Evolutionary conservation across 2,888 invertebrate genomes (phyloP), one percentile per base, ranked within the genome.

Genomic region (Scrobipalpa atriplicella): DNA sequence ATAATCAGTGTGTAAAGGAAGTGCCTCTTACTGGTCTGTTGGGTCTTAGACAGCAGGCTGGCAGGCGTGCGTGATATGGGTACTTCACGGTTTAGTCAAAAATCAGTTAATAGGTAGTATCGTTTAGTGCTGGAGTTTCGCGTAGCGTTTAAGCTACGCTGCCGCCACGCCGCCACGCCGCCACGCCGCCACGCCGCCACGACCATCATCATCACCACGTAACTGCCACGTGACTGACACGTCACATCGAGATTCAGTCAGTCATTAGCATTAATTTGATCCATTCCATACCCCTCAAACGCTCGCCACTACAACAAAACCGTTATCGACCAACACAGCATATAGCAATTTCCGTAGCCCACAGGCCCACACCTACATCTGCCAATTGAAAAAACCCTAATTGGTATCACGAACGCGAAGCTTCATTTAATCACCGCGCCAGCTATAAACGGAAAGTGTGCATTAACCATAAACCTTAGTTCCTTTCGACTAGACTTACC

Each of bases 1-100:
- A 51, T 66, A 62, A 51, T 65, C 62, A 43, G 47, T 51, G 41
- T 56, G 47, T 54, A 39, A 54, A 63, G 47, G 39, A 54, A 63
- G 47, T 54, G 29, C 16, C 29, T 1, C 29, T 58, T n/a, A 3
- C 54, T 18, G 43, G 29, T 29, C n/a, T 8, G 16, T 47, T n/a
- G n/a, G n/a, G n/a, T n/a, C n/a, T n/a, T n/a, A n/a, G 47, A 16
- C 47, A 41, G 29, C 5, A 1, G 62, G 52, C 2, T 18, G 52
- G 18, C 52, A 52, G n/a, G 2, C 29, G 5, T 29, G 29, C 2
- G 29, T 29, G 29, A 29, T 2, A 29, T 29, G 29, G 29, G 29
- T 29, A 29, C 29, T 29, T 29, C 29, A 5, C 29, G 29, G 29
- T 29, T 29, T 29, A 29, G 29, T 29, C 29, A 29, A 5, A 29